These are phyloP conservation scores for Dendronephthya gigantea DNA, from an alignment of 64 coral and sea anemone genomes.

Conservation along the genomic window DNA sequence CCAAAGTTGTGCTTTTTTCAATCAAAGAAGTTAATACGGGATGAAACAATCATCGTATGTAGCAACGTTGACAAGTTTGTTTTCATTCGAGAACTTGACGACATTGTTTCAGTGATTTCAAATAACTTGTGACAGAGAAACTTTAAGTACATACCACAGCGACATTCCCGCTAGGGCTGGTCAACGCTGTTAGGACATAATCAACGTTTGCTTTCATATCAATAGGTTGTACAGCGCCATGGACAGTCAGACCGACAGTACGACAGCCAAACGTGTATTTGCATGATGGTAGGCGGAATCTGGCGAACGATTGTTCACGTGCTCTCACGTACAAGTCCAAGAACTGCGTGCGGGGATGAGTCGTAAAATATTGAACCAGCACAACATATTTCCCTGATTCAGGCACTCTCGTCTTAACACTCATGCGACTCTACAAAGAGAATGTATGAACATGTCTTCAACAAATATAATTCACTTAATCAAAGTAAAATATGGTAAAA, in stretches of 20 bases:
- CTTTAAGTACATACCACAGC: slow-evolving; percentile 2
- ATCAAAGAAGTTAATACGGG: no score
- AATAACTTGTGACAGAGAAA: no score
- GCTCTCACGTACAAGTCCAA: not conserved
- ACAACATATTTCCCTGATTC: not conserved
- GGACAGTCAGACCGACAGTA: not conserved
- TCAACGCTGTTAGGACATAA: not conserved
- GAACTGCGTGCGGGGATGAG: not conserved
- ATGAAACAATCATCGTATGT: no score
- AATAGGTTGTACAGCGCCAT: not conserved
- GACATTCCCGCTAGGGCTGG: not conserved
- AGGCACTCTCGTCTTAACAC: not conserved
- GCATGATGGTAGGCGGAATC: slow-evolving; percentile 2
- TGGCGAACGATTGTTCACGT: not conserved
- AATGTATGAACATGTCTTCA: not conserved
- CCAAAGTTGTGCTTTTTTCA: no score
- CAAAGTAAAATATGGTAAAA: no score
- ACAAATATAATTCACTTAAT: no score
- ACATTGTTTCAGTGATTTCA: no score
- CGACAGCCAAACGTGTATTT: slow-evolving; percentile 13
- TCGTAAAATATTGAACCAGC: not conserved
- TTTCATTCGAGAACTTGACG: no score
- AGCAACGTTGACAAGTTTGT: no score
- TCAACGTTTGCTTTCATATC: not conserved
- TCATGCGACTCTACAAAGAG: not conserved